Percentiles rank a stretch among this genome's conserved stretches.
These are phyloP conservation scores for Octopus sinensis DNA, from an alignment of 1,140 invertebrate species.

Conservation along the genomic window DNA sequence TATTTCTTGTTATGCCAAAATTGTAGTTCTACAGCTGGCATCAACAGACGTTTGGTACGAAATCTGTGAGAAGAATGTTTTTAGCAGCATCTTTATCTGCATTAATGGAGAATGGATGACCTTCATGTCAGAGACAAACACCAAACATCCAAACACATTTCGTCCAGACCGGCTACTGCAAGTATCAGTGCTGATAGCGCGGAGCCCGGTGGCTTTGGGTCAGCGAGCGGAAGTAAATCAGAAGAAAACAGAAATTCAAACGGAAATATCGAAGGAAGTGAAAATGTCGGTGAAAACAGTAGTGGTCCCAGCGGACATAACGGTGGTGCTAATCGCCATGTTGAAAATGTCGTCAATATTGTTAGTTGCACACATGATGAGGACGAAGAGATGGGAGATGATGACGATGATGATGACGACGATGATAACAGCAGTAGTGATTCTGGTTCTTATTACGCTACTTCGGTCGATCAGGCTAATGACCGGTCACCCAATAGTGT, in stretches of 20 bases:
- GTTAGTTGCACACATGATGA: background rate
- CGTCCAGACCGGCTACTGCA: background rate
- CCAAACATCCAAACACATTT: background rate
- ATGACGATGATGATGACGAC: background rate
- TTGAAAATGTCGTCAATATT: background rate
- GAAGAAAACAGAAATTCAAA: background rate
- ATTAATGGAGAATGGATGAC: slow-evolving; percentile 1
- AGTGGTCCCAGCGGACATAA: background rate
- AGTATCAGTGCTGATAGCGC: background rate
- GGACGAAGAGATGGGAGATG: background rate
- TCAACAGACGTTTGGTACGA: too few relatives aligned
- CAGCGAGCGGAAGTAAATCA: background rate
- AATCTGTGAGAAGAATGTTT: background rate
- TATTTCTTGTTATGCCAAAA: too few relatives aligned
- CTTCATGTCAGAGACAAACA: background rate
- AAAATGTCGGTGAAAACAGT: background rate
- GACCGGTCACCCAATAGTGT: background rate
- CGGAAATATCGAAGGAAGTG: background rate
- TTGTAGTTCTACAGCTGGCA: too few relatives aligned
- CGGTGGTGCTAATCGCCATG: background rate
- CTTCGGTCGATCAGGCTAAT: background rate
- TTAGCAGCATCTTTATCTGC: background rate
- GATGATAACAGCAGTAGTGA: background rate
- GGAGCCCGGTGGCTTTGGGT: background rate
- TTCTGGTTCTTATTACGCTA: background rate